A percentile compares a stretch with the other conserved stretches of the same genome.
Conservation (phyloP, 2,797 vertebrate species). For the Gila robusta region DNA sequence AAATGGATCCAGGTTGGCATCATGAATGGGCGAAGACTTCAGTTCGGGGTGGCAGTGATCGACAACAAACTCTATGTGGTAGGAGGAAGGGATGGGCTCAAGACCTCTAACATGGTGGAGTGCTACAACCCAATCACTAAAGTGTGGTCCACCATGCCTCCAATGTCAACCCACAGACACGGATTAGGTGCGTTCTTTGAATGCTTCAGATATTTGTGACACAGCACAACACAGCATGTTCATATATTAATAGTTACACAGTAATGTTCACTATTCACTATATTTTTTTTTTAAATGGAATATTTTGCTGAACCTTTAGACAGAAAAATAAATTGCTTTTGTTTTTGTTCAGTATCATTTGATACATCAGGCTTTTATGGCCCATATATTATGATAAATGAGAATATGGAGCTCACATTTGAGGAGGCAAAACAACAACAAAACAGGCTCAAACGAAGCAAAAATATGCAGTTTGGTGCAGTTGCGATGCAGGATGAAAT, state of each 20-base stretch:
- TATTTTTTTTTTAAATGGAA: neutral
- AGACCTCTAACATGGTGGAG: conserved; percentile 96
- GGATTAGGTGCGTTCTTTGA: conserved; percentile 85
- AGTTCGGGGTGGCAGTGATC: conserved; percentile 96
- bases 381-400: neutral
- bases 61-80: conserved; percentile 96
- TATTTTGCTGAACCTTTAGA: neutral
- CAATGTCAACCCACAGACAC: conserved; percentile 98
- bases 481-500: no score
- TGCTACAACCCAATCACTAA: conserved; percentile 93
- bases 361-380: neutral
- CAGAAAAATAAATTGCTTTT: neutral
- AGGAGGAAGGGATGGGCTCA: conserved; percentile 94
- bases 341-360: neutral
- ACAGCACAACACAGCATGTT: neutral
- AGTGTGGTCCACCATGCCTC: conserved; percentile 96
- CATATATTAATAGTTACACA: neutral
- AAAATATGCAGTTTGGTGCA: no score
- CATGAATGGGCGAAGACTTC: conserved; percentile 92
- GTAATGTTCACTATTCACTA: neutral
- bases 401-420: neutral
- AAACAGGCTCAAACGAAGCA: no score
- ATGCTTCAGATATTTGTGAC: neutral
- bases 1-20: conserved; percentile 92
- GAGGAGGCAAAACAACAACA: no score